These are phyloP conservation scores for Elephas maximus DNA, from an alignment of 2,113 vertebrate genomes.

Conservation along the genomic window DNA sequence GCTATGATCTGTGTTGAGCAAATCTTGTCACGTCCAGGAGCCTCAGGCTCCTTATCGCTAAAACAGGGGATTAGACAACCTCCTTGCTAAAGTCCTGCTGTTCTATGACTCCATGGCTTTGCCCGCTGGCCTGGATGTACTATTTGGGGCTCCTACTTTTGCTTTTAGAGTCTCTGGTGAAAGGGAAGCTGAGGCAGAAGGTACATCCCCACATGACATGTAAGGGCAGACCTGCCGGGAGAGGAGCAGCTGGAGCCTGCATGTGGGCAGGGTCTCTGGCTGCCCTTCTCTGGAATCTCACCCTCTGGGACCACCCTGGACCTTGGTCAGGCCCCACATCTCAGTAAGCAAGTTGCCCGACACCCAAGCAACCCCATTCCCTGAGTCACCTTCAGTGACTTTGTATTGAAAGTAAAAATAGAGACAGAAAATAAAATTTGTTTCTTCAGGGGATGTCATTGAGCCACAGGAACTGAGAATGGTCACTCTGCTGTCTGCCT, in stretches of 20 bases:
- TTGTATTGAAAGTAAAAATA: neutral
- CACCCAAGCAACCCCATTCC: neutral
- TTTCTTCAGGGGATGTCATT: neutral
- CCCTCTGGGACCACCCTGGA: neutral
- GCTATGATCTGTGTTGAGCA: neutral
- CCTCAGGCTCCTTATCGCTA: neutral
- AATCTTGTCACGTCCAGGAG: neutral
- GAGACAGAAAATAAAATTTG: slow-evolving; percentile 8
- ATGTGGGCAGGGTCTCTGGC: neutral
- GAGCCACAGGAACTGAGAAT: neutral
- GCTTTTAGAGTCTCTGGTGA: neutral
- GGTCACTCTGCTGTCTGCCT: neutral
- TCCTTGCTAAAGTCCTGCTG: neutral
- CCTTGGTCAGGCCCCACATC: neutral
- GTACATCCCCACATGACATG: accelerated
- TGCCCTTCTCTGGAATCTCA: neutral
- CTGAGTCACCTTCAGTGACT: neutral
- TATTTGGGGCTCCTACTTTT: neutral
- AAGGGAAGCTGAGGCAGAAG: neutral
- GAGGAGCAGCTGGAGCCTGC: neutral
- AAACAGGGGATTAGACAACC: neutral
- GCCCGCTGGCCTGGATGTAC: neutral
- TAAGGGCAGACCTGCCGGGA: neutral
- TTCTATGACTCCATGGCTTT: neutral
- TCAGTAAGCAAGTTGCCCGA: neutral